Conservation (phyloP, 2,888 invertebrate genomes). For the Patella depressa region DNA sequence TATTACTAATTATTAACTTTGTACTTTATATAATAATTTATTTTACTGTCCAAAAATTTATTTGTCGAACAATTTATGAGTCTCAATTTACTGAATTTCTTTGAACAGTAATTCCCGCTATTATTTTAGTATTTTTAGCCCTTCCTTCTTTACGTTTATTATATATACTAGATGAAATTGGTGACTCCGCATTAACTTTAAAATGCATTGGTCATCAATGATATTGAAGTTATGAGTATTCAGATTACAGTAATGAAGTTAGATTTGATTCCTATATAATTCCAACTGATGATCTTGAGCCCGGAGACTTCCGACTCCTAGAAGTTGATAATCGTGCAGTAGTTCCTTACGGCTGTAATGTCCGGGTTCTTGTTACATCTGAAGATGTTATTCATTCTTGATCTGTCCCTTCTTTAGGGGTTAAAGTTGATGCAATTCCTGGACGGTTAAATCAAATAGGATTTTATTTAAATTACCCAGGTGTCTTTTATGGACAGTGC, state of each 20-base stretch:
- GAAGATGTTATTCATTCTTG: slow-evolving; percentile 72
- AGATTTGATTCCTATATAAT: slow-evolving; percentile 69
- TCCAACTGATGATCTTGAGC: slow-evolving; percentile 48
- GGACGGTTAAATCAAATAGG: slow-evolving; percentile 73
- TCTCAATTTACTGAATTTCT: slow-evolving; percentile 32
- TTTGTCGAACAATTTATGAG: no score
- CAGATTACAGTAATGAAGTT: slow-evolving; percentile 55
- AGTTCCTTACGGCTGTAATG: slow-evolving; percentile 57
- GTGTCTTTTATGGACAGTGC: slow-evolving; percentile 82
- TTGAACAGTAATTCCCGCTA: slow-evolving; percentile 49
- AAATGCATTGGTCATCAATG: slow-evolving; percentile 69
- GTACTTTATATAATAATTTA: no score
- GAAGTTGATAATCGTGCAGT: slow-evolving; percentile 68
- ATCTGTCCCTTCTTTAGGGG: slow-evolving; percentile 67
- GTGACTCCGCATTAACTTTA: slow-evolving; percentile 49
- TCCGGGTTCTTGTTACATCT: slow-evolving; percentile 65
- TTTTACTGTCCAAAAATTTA: no score
- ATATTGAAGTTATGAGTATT: slow-evolving; percentile 69
- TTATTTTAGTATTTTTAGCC: not conserved
- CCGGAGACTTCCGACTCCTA: slow-evolving; percentile 62
- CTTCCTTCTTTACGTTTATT: slow-evolving; percentile 41
- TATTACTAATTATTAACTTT: slow-evolving; percentile 35
- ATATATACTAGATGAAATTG: slow-evolving; percentile 39
- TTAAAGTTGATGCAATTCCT: slow-evolving; percentile 72
- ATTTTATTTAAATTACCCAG: slow-evolving; percentile 77